Evolutionary conservation across 2,113 vertebrate genomes (phyloP).

Genomic region (Clarias macrocephalus): DNA sequence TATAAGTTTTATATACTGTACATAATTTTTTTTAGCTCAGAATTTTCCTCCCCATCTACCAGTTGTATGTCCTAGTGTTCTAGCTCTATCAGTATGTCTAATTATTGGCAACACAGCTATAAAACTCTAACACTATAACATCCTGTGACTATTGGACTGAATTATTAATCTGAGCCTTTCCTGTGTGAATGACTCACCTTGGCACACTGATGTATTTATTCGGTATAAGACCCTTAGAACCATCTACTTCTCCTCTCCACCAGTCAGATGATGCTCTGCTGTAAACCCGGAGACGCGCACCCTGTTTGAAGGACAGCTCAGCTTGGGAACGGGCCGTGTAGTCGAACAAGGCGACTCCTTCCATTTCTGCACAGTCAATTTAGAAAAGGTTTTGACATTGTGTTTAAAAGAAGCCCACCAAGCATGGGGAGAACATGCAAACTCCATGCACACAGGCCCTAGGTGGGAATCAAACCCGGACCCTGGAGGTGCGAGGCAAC

Average conservation of each 20-base stretch:
- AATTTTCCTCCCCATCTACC: not conserved
- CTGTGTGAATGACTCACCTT: constrained; percentile 60
- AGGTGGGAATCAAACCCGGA: no score
- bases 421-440: no score
- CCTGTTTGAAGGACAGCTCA: constrained; percentile 68
- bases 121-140: not conserved
- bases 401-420: no score
- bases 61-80: not conserved
- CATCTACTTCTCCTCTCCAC: constrained; percentile 70
- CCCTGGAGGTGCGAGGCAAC: no score
- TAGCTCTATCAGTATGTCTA: not conserved
- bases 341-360: constrained; percentile 65
- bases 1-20: not conserved
- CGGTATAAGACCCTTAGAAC: constrained; percentile 68
- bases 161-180: not conserved
- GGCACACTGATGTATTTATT: constrained; percentile 72
- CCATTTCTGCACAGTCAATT: constrained; percentile 61
- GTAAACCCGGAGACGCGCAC: constrained; percentile 66
- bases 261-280: constrained; percentile 69
- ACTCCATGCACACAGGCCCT: no score
- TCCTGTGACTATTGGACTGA: not conserved
- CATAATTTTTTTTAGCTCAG: not conserved
- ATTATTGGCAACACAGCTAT: not conserved
- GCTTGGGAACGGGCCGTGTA: constrained; percentile 59
- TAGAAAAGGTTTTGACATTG: not conserved